Base-by-base conservation (phyloP, 2,113 vertebrate species). In the Malaclemys terrapin region DNA sequence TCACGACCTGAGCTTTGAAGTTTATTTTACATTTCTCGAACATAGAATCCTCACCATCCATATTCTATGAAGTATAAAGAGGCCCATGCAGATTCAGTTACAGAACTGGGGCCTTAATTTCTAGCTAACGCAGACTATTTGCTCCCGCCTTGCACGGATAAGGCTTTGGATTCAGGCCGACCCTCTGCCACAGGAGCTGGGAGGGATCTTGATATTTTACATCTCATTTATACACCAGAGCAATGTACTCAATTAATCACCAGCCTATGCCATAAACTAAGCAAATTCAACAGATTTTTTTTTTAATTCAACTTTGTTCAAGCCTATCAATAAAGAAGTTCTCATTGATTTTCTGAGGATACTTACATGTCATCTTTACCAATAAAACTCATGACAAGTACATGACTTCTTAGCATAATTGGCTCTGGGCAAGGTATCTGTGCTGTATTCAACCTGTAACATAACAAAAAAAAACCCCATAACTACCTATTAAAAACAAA, bases 371-470 rank as follows among this genome's bases (percentile, higher is more conserved):
- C 99, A 57, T 99, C 99, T 97, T 99, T 99, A 84, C 99, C 99
- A 81, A 99, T 99, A 97, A 99, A 99, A 75, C 98, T 97, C 99
- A 99, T 99, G 91, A 99, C 93, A 57, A 99, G 99, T 89, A 99
- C 99, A 5, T 99, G 99, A 92, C 99, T 99, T 94, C 99, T 98
- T 14, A 99, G 97, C 98, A 99, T 98, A 87, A 99, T 91, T 10
- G 99, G 99, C 90, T 99, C 98, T 89, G 99, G 99, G 94, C 99
- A 99, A 11, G 98, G 99, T 91, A 99, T 99, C 75, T 98, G 98
- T 10, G 99, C 99, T 4, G 98, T 99, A 97, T 98, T 99, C 87
- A 99, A 97, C 94, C 99, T 99, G 92, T n/a, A 93, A 93, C 11
- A 90, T 19, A 98, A 31, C 84, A 22, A 89, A 94, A 90, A 91